These are phyloP conservation scores for Polydrusus cervinus DNA, from an alignment of 2,888 invertebrate species.

Conservation along the genomic window DNA sequence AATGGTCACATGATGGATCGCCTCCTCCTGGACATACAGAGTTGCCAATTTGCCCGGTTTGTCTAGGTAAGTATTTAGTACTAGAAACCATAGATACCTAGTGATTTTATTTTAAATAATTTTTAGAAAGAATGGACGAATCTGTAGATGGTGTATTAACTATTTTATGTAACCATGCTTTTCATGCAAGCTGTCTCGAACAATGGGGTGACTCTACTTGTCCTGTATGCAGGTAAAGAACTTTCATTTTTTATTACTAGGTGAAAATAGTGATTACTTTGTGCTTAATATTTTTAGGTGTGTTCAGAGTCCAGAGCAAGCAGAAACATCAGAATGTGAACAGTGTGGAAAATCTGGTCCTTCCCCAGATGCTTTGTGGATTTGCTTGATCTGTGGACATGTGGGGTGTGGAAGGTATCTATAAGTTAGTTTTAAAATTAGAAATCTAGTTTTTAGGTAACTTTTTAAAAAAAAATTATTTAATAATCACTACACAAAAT, in stretches of 20 bases:
- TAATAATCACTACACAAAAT: too few relatives aligned
- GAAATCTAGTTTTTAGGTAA: too few relatives aligned
- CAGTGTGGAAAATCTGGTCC: slow-evolving; percentile 74
- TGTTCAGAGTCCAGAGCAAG: slow-evolving; percentile 76
- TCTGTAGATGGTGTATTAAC: slow-evolving; percentile 97
- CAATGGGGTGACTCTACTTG: slow-evolving; percentile 99
- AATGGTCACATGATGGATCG: slow-evolving; percentile 85
- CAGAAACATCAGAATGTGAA: slow-evolving; percentile 76
- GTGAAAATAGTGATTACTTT: too few relatives aligned
- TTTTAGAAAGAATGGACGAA: slow-evolving; percentile 95
- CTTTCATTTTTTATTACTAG: neutral
- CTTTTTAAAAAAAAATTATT: too few relatives aligned
- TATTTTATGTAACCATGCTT: slow-evolving; percentile 98
- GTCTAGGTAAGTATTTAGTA: slow-evolving; percentile 81
- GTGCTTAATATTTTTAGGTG: slow-evolving; percentile 71
- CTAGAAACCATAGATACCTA: too few relatives aligned
- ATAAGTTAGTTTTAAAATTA: neutral
- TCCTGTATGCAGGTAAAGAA: slow-evolving; percentile 85
- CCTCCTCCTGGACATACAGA: slow-evolving; percentile 88
- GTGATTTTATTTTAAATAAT: neutral
- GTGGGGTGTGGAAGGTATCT: slow-evolving; percentile 89
- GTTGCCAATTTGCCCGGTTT: slow-evolving; percentile 97
- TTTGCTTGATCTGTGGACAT: slow-evolving; percentile 98
- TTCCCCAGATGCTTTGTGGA: slow-evolving; percentile 92
- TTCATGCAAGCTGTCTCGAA: slow-evolving; percentile 95